Base-by-base conservation (phyloP, 2,888 invertebrate species). In the Patella pellucida region DNA sequence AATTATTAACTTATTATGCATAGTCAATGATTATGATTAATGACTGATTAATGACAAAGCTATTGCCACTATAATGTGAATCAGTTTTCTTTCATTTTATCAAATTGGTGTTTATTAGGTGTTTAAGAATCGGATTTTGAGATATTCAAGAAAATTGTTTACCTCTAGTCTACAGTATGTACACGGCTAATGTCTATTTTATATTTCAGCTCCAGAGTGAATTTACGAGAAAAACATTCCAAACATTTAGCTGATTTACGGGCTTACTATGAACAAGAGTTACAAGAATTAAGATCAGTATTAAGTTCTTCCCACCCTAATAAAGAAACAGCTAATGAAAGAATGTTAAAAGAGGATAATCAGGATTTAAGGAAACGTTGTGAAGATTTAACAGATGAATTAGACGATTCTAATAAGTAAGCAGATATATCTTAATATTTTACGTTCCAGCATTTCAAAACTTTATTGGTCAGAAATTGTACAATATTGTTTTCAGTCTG, bases 221-320 rank as follows among this genome's bases (percentile, higher is more conserved):
- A 81, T 73, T 79, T 89, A 52, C 73, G 87, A 54, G 86, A 87
- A 79, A 88, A 89, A 71, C 88, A 89, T 81, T 81, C 87, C 72
- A 86, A 87, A 73, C 88, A 88, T 73, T 74, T 89, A 76, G 80
- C 87, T 16, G 88, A 89, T 76, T 83, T 89, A 16, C 79, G 86
- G 27, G 82, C 85, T 14, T 89, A 88, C 74, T 89, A 89, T 52
- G 88, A 89, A 77, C 83, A 85, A 51, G 88, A 89, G 77, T 68
- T 89, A 41, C 79, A 81, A 41, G 87, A 87, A 12, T 74, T 89
- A 71, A 76, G 84, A n/a, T 73, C 81, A 50, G 82, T 83, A 2
- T 71, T 87, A 52, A 79, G 80, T 1, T 76, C 81, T 9, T 62
- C 76, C 50, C 69, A 69, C 16, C 15, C 74, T 56, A 41, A 50